A percentile compares a stretch with the other conserved stretches of the same genome.
These are phyloP conservation scores for Spinus pinus DNA, from an alignment of 2,797 vertebrate species.

Conservation along the genomic window DNA sequence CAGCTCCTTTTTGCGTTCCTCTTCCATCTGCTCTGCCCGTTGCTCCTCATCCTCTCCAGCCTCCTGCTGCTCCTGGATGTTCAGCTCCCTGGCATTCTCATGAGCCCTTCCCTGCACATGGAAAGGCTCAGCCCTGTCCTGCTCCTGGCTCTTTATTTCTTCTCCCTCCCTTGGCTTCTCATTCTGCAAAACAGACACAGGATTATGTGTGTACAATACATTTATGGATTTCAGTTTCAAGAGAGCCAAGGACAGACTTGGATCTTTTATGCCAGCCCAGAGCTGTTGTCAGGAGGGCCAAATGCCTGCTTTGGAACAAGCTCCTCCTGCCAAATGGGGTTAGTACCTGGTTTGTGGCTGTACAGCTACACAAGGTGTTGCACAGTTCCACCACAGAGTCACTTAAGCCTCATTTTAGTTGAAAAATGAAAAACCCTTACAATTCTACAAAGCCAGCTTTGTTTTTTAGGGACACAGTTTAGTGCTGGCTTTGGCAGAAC, in stretches of 20 bases:
- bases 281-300: background rate
- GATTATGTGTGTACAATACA: background rate
- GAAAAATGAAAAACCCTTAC: background rate
- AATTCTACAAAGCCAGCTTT: background rate
- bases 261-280: background rate
- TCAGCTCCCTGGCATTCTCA: background rate
- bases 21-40: conserved; percentile 64
- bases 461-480: background rate
- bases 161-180: background rate
- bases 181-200: conserved; percentile 28
- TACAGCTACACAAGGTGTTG: background rate
- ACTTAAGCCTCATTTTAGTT: background rate
- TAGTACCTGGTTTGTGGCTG: background rate
- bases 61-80: conserved; percentile 58
- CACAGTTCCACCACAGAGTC: background rate
- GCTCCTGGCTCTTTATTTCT: background rate
- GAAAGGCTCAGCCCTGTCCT: background rate
- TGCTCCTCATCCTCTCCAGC: conserved; percentile 61
- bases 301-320: background rate
- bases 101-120: background rate
- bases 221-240: background rate
- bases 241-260: background rate
- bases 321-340: background rate
- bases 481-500: background rate
- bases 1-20: conserved; percentile 83